These are phyloP conservation scores for Lathamus discolor DNA, from an alignment of 2,113 vertebrate species.

Conservation along the genomic window DNA sequence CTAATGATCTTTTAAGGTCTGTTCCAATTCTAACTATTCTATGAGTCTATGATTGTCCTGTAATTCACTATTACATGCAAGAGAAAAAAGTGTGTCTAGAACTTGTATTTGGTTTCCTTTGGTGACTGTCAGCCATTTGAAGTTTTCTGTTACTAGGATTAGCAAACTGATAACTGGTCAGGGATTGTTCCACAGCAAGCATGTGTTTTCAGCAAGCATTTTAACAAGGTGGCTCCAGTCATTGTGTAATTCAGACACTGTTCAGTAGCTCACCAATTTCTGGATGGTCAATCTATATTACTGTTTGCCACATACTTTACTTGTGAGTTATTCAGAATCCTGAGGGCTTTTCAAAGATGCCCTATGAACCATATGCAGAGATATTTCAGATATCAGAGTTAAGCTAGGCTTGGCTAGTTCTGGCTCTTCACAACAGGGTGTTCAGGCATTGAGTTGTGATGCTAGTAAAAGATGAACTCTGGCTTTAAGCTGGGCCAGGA, in stretches of 20 bases:
- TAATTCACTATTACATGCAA: neutral
- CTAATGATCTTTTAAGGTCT: neutral
- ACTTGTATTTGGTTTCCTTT: neutral
- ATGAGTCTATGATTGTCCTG: neutral
- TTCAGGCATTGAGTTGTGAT: neutral
- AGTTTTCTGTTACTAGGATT: neutral
- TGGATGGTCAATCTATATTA: neutral
- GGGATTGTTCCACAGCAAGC: neutral
- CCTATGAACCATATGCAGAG: neutral
- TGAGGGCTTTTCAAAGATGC: neutral
- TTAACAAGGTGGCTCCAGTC: neutral
- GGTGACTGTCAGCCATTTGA: neutral
- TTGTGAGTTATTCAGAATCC: neutral
- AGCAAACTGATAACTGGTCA: neutral
- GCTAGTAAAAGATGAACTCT: neutral
- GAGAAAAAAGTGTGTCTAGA: neutral
- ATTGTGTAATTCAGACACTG: neutral
- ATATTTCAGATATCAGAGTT: fast-evolving
- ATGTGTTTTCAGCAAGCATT: neutral
- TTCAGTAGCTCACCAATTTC: neutral
- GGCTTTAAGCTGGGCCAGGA: neutral
- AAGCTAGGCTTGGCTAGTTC: neutral
- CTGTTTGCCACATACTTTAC: neutral
- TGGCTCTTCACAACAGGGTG: fast-evolving
- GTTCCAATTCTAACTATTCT: neutral